A percentile compares a stretch with the other conserved stretches of the same genome.
phyloP scores from a whole-genome alignment of 2,888 invertebrate genomes.

The Eilema sororculum region DNA sequence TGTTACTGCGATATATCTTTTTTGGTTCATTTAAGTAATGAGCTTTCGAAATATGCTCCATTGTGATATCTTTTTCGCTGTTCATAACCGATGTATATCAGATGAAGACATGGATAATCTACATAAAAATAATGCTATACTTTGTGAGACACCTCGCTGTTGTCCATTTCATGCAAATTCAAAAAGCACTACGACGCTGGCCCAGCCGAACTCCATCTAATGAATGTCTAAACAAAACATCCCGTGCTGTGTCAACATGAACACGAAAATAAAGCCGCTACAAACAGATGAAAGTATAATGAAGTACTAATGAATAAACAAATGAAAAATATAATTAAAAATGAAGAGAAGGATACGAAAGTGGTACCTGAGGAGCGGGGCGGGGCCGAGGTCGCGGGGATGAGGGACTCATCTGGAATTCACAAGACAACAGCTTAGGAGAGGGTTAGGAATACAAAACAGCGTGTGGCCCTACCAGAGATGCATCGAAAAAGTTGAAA shows the following conservation, averaged over 20 bases:
- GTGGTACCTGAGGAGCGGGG: conserved; percentile 85
- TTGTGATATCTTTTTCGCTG: conserved; percentile 15
- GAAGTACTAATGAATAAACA: conserved; percentile 51
- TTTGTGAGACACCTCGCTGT: conserved; percentile 15
- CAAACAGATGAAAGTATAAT: conserved; percentile 46
- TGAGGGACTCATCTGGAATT: conserved; percentile 87
- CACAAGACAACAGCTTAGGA: conserved; percentile 85
- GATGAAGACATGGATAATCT: conserved; percentile 9
- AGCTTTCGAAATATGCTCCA: neutral
- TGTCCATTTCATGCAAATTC: conserved; percentile 46
- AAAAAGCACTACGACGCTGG: conserved; percentile 39
- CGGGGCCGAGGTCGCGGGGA: conserved; percentile 84
- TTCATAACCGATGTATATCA: neutral
- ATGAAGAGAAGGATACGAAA: conserved; percentile 65
- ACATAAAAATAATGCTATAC: conserved; percentile 29
- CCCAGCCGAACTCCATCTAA: conserved; percentile 39
- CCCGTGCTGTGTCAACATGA: conserved; percentile 39
- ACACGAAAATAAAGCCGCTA: conserved; percentile 46
- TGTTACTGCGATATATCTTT: conserved; percentile 25
- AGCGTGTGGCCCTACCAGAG: conserved; percentile 46
- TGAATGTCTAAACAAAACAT: conserved; percentile 39
- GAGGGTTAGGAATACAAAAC: conserved; percentile 68
- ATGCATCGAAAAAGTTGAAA: conserved; percentile 49
- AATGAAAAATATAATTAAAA: conserved; percentile 56
- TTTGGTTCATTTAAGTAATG: conserved; percentile 19